Base-by-base conservation (phyloP, 2,888 invertebrate genomes). In the Neoitamus cyanurus region DNA sequence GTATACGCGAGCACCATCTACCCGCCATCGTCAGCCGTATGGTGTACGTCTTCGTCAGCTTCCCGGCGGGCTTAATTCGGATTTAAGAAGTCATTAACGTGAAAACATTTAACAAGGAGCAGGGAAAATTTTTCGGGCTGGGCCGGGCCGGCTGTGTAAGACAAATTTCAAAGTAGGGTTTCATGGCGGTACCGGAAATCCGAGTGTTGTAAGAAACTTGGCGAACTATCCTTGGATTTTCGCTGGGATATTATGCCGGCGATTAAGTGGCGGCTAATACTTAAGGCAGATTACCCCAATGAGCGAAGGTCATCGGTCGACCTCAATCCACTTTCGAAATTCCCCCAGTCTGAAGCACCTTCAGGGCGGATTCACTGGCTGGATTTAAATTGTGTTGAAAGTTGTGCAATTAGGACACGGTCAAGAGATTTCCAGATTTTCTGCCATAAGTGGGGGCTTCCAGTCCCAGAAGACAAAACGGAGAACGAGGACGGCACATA, bases 51-150 rank as follows among this genome's bases (percentile, higher is more conserved):
- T 83, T 83, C 83, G 46, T 83, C 72, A 58, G 31, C 48, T 58
- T 78, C 48, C 78, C 72, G 42, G 70, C 72, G 83, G 72, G 83
- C 83, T 83, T 83, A 83, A 83, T 83, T 83, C 69, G 83, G 83
- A 83, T 83, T 83, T 83, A 83, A 83, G 83, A 72, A 83, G 42
- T 83, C 72, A 72, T 83, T 83, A 83, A 70, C 69, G 15, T 83
- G 30, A 83, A 83, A 72, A 69, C 83, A 83, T 83, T 83, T 83
- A 70, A 83, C 83, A 83, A 83, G 48, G 30, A 42, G 30, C 31
- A 34, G 13, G 31, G 15, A 31, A 30, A 31, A 28, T 58, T 78
- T 78, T 25, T 20, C 20, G 36, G 46, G n/a, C 46, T 34, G 30
- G 34, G 48, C 13, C 46, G 11, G n/a, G n/a, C n/a, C 46, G 31